Evolutionary conservation across 2,888 invertebrate genomes (phyloP), one percentile per base, ranked within the genome.

Genomic region (Trachelus stipa): DNA sequence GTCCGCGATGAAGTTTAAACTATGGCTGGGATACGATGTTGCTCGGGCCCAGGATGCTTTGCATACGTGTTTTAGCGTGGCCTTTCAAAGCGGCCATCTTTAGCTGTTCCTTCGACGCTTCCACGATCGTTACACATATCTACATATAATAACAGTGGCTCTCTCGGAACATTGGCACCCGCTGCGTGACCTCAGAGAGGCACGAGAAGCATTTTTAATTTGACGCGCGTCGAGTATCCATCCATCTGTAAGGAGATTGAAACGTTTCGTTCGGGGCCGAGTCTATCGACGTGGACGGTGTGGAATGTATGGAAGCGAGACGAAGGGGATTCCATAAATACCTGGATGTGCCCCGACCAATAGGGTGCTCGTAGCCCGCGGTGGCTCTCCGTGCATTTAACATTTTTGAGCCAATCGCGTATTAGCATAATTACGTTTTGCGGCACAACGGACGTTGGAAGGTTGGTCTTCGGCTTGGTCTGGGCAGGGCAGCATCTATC

Each of bases 351-450:
- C 30, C 56, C 73, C 74, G 76, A 74, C 79, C 79, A 79, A 79
- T 79, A 34, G 68, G 76, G 56, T 34, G 37, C 80, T 79, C 79
- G 83, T 88, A 87, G 90, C 90, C 90, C 84, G 88, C 88, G 88
- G 90, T 89, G 87, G 87, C 82, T 69, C 69, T 86, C 84, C 81
- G 84, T 89, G 90, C 90, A 87, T 89, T 88, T 88, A 87, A 87
- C 88, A 90, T 90, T 89, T 89, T 89, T 88, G 84, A 88, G 85
- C 90, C 90, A 90, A 90, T 90, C 89, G 89, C 85, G 88, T 90
- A 91, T 91, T 91, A 90, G 89, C 91, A 91, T 91, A 91, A 91
- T 91, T 91, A 88, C 90, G 87, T 88, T 90, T 88, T 85, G 85
- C 83, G 85, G 84, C 83, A 83, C 80, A 84, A 82, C 83, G 80